These are phyloP conservation scores for Amblyornis subalaris DNA, from an alignment of 2,113 vertebrate genomes.

Conservation along the genomic window DNA sequence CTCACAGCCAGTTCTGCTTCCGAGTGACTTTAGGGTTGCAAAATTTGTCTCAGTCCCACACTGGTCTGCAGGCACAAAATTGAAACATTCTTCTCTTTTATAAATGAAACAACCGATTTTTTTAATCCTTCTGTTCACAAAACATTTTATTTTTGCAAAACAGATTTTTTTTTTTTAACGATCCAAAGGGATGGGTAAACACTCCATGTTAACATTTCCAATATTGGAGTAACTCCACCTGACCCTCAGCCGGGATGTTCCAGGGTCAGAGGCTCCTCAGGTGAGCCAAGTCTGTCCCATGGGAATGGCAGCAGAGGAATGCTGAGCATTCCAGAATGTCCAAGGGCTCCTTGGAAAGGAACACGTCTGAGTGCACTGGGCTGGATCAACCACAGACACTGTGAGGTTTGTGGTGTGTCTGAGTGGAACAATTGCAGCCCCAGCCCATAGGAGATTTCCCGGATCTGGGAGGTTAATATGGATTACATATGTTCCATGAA, in stretches of 20 bases:
- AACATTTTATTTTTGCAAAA: not conserved
- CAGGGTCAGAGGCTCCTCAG: not conserved
- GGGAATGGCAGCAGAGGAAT: not conserved
- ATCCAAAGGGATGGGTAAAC: not conserved
- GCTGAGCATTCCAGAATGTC: not conserved
- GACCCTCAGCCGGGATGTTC: not conserved
- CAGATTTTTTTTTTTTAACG: not conserved
- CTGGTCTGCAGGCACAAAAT: not conserved
- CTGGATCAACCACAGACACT: slow-evolving; percentile 38
- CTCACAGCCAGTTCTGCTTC: not conserved
- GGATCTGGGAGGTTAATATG: not conserved
- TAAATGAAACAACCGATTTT: not conserved
- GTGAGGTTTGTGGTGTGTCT: slow-evolving; percentile 57
- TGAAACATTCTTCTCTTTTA: not conserved
- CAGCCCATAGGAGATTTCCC: not conserved
- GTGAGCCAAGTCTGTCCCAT: not conserved
- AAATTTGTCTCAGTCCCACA: not conserved
- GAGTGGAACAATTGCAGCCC: slow-evolving; percentile 40
- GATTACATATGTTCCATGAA: not conserved
- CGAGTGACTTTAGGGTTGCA: not conserved
- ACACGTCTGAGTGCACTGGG: slow-evolving; percentile 19
- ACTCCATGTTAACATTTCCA: not conserved
- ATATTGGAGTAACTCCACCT: not conserved
- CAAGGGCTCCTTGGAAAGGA: not conserved
- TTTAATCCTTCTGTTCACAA: not conserved